Percentiles rank a stretch among this genome's conserved stretches.
phyloP scores from a whole-genome alignment of 2,113 vertebrate genomes.

The Spermophilus dauricus region DNA sequence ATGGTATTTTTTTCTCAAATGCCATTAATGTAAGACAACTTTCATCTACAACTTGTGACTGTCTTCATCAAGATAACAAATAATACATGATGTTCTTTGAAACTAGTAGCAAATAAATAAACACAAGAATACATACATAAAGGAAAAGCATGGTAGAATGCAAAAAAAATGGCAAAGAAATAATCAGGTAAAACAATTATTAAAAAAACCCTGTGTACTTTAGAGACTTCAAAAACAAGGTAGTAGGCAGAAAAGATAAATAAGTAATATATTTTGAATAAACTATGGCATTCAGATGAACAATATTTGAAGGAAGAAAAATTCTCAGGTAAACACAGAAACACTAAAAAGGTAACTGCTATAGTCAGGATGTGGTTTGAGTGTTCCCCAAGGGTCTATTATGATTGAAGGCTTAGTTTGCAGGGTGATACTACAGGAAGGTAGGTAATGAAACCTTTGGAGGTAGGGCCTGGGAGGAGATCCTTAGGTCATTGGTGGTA shows the following conservation, averaged over 20 bases:
- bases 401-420: too few species aligned
- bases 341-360: not conserved
- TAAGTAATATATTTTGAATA: conserved; percentile 48
- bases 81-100: not conserved
- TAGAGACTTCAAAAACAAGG: conserved; percentile 13
- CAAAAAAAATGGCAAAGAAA: not conserved
- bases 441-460: not conserved
- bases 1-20: conserved; percentile 40
- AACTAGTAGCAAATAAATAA: not conserved
- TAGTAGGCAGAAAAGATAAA: not conserved
- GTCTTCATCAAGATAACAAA: conserved; percentile 14
- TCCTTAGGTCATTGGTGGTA: not conserved
- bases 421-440: not conserved
- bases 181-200: conserved; percentile 43
- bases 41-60: conserved; percentile 6
- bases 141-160: not conserved
- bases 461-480: not conserved
- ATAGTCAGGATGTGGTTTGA: not conserved
- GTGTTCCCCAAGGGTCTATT: not conserved
- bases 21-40: not conserved
- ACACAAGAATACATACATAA: not conserved
- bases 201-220: not conserved
- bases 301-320: conserved; percentile 28
- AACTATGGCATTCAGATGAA: not conserved
- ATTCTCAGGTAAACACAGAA: not conserved